phyloP scores from a whole-genome alignment of 2,113 vertebrate species.

The Centropus unirufus region DNA sequence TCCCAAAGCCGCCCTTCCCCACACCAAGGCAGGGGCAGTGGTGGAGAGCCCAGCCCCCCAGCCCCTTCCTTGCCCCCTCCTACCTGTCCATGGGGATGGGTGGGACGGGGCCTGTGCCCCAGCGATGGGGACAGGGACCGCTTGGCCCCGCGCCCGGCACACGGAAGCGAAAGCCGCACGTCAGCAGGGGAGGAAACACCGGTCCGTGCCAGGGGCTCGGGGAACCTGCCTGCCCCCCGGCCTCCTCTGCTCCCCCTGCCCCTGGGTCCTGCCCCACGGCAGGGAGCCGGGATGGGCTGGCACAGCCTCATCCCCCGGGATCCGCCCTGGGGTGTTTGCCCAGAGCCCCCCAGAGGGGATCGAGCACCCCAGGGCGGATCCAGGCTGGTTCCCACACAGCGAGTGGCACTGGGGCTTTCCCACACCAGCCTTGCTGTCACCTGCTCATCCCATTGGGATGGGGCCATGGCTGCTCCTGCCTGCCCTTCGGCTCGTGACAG shows the following conservation, averaged over 20 bases:
- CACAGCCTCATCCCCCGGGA: neutral
- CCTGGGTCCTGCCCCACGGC: neutral
- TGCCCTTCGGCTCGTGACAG: neutral
- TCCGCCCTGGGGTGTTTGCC: too few species aligned
- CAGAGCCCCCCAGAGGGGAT: too few species aligned
- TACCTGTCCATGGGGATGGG: neutral
- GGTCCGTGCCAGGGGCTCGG: neutral
- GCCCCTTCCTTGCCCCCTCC: neutral
- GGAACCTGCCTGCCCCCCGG: too few species aligned
- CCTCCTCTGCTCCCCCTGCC: rapidly evolving
- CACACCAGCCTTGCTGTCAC: rapidly evolving
- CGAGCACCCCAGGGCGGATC: too few species aligned
- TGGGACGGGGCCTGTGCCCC: neutral
- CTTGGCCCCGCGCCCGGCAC: neutral
- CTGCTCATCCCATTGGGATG: too few species aligned
- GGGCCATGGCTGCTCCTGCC: neutral
- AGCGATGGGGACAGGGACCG: neutral
- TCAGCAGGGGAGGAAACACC: neutral
- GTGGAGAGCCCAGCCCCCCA: neutral
- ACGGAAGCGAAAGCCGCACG: rapidly evolving
- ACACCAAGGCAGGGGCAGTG: rapidly evolving
- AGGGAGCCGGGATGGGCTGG: neutral
- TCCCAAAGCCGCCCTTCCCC: neutral
- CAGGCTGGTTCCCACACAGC: neutral
- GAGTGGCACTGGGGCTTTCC: neutral